These are phyloP conservation scores for Drosophila sp. DNA, from an alignment of 1,140 invertebrate genomes.

Conservation along the genomic window DNA sequence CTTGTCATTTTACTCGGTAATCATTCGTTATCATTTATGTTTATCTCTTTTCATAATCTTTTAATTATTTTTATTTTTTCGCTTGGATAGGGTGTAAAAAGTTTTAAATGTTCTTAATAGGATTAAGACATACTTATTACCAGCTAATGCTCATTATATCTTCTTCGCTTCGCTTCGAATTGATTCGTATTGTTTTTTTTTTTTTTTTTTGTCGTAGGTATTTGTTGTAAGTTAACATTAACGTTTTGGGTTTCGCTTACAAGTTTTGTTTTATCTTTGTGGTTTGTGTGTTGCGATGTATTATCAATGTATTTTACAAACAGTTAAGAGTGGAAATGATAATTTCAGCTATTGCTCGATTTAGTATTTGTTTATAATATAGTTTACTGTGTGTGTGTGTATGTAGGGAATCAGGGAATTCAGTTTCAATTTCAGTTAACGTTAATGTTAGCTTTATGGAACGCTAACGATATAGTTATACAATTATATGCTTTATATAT, in stretches of 20 bases:
- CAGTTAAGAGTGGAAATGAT: constrained; percentile 49
- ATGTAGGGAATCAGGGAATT: constrained; percentile 32
- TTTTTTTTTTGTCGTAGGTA: constrained; percentile 25
- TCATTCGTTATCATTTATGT: constrained; percentile 54
- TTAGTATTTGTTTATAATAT: constrained; percentile 11
- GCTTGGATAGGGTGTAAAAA: constrained; percentile 75
- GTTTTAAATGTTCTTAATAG: constrained; percentile 55
- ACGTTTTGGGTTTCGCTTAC: constrained; percentile 30
- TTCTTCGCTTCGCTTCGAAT: constrained; percentile 50
- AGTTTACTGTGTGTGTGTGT: constrained; percentile 7
- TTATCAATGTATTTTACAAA: constrained; percentile 49
- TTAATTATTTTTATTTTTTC: constrained; percentile 29
- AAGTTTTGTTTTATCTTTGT: not conserved
- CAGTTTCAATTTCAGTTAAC: constrained; percentile 54
- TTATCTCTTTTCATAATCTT: constrained; percentile 26
- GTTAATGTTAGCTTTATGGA: constrained; percentile 31
- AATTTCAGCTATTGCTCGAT: constrained; percentile 27
- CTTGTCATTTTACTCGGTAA: constrained; percentile 45
- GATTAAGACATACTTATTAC: constrained; percentile 50
- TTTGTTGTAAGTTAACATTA: constrained; percentile 48
- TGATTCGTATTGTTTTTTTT: too few species aligned
- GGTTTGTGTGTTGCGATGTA: constrained; percentile 15
- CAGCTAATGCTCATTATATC: constrained; percentile 36
- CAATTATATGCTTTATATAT: constrained; percentile 57
- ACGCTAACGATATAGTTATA: constrained; percentile 53